Percentiles rank a stretch among this genome's conserved stretches.
Conservation (phyloP, 2,888 invertebrate genomes). For the Schrankia costaestrigalis region DNA sequence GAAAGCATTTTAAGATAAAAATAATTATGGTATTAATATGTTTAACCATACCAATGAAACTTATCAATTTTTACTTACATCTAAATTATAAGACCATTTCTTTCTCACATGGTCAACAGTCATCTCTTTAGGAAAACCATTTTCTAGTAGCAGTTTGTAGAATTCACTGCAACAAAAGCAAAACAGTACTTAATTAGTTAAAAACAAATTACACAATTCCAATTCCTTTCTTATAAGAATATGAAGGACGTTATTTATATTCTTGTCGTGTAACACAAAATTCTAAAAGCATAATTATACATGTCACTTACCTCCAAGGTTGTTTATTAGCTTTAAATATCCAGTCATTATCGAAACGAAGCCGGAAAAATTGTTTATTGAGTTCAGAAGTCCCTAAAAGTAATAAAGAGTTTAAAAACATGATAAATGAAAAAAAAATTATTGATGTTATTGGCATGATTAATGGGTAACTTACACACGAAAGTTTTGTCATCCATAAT, state of each 20-base stretch:
- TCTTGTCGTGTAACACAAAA: too few relatives aligned
- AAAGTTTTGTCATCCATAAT: conserved; percentile 61
- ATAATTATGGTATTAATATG: not conserved
- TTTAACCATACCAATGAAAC: not conserved
- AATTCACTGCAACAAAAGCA: conserved; percentile 55
- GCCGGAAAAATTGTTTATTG: conserved; percentile 57
- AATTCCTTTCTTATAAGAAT: too few relatives aligned
- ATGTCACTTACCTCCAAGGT: conserved; percentile 64
- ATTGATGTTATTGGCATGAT: not conserved
- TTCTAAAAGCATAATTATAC: too few relatives aligned
- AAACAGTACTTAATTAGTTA: not conserved
- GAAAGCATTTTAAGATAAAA: not conserved
- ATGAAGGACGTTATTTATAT: too few relatives aligned
- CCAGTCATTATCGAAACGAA: conserved; percentile 67
- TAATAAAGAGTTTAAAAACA: conserved; percentile 1
- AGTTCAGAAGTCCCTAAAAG: conserved; percentile 63
- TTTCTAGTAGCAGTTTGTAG: conserved; percentile 58
- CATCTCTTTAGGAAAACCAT: conserved; percentile 70
- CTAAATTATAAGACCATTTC: conserved; percentile 73
- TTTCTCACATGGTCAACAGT: conserved; percentile 68
- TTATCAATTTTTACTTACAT: conserved; percentile 63
- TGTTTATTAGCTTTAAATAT: conserved; percentile 71
- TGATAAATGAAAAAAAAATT: not conserved
- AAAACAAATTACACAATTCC: not conserved
- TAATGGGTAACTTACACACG: conserved; percentile 47